phyloP scores from a whole-genome alignment of 2,888 invertebrate species.

The Parnassius mnemosyne region DNA sequence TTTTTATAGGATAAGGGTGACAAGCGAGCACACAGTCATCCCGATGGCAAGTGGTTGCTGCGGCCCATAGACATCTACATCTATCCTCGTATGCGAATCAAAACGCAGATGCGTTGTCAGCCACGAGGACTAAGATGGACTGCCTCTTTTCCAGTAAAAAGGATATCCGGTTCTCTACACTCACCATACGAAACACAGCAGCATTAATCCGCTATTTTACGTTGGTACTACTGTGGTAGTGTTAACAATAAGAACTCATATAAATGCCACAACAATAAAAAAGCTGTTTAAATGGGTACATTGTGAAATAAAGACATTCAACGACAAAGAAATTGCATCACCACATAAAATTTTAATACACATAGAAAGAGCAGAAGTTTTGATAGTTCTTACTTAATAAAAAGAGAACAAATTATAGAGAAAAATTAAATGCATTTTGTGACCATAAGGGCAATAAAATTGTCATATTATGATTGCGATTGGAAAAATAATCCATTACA shows the following conservation, averaged over 20 bases:
- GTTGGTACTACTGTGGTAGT: background rate
- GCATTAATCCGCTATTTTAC: too few species aligned
- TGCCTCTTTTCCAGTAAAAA: too few species aligned
- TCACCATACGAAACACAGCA: too few species aligned
- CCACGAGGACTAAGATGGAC: too few species aligned
- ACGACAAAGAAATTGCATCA: conserved; percentile 19
- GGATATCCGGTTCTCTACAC: too few species aligned
- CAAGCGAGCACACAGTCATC: too few species aligned
- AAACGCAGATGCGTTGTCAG: too few species aligned
- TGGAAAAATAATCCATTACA: conserved; percentile 6
- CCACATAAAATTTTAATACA: conserved; percentile 3
- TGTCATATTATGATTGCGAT: conserved; percentile 20
- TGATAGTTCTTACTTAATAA: conserved; percentile 5
- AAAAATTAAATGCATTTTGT: conserved; percentile 19
- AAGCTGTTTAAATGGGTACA: background rate
- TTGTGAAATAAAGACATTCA: background rate
- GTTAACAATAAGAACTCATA: background rate
- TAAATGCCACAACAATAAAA: background rate
- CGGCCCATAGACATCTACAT: too few species aligned
- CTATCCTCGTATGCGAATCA: too few species aligned
- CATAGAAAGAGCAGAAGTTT: conserved; percentile 2
- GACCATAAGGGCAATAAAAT: conserved; percentile 15
- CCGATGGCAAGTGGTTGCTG: too few species aligned
- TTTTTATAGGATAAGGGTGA: too few species aligned
- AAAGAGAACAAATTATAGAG: conserved; percentile 9